A percentile compares a stretch with the other conserved stretches of the same genome.
Conservation (phyloP, 2,797 vertebrate species). For the Chloroceryle amazona region DNA sequence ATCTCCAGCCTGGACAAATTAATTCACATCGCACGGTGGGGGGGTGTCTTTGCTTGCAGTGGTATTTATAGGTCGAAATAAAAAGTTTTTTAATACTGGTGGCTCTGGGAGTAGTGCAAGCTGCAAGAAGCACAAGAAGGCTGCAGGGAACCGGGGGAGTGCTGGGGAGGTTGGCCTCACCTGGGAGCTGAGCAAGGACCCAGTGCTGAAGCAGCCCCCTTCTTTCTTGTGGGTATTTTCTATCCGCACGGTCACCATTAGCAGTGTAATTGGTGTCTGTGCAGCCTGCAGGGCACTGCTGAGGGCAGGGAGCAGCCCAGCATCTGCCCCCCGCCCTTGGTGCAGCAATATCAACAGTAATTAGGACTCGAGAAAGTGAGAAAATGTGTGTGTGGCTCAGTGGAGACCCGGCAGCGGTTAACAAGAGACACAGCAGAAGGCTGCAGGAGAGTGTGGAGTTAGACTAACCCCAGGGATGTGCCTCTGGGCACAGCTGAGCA, state of each 20-base stretch:
- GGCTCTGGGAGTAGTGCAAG: not conserved
- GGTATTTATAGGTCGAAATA: not conserved
- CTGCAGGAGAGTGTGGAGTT: not conserved
- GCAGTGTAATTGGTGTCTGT: not conserved
- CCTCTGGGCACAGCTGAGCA: rapidly evolving
- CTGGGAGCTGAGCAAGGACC: not conserved
- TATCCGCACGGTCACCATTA: not conserved
- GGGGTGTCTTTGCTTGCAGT: not conserved
- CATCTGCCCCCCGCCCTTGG: rapidly evolving
- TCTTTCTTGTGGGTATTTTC: not conserved
- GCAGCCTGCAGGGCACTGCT: not conserved
- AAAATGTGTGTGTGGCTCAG: not conserved
- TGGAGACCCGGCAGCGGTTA: not conserved
- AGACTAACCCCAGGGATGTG: rapidly evolving
- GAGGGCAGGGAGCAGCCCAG: not conserved
- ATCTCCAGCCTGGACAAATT: not conserved
- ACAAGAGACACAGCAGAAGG: rapidly evolving
- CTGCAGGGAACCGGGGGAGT: not conserved
- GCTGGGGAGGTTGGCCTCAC: not conserved
- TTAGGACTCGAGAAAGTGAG: not conserved
- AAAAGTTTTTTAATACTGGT: not conserved
- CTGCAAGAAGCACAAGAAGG: not conserved
- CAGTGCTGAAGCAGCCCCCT: not conserved
- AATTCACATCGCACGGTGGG: not conserved
- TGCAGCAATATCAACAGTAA: not conserved